These are phyloP conservation scores for Homarus gammarus DNA, from an alignment of 2,888 invertebrate genomes.

Conservation along the genomic window DNA sequence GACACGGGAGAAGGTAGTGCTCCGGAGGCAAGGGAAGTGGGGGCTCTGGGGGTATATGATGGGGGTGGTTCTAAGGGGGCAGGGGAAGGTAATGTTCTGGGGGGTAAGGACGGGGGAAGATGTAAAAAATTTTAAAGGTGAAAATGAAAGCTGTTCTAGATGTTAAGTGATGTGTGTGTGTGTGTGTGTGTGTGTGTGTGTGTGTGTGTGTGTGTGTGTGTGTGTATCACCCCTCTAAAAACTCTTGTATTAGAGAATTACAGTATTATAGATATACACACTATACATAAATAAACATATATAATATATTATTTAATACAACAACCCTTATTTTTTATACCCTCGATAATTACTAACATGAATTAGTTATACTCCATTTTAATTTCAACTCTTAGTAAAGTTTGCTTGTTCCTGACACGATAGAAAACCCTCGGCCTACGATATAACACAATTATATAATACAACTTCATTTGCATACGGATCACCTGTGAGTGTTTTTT, in stretches of 20 bases:
- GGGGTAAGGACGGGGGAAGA: too few species aligned
- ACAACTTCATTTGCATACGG: background rate
- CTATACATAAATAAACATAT: background rate
- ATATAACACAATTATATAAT: background rate
- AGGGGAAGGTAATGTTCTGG: too few species aligned
- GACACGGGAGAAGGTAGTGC: too few species aligned
- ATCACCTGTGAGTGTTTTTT: background rate
- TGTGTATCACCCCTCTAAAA: too few species aligned
- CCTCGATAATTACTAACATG: background rate
- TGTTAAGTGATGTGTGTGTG: too few species aligned
- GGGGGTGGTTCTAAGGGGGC: too few species aligned
- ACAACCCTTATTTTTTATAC: background rate
- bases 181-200: constrained; percentile 22
- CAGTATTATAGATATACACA: too few species aligned
- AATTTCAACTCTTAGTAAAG: background rate
- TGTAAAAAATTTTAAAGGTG: too few species aligned
- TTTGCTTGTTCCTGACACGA: background rate
- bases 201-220: constrained; percentile 19
- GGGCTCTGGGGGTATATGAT: too few species aligned
- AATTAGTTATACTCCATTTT: constrained; percentile 1
- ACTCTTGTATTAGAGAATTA: too few species aligned
- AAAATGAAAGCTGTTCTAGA: background rate
- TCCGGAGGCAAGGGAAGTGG: too few species aligned
- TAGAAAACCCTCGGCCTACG: background rate
- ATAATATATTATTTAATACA: background rate